Conservation (phyloP, 2,113 vertebrate species). For the Himantopus leucocephalus region DNA sequence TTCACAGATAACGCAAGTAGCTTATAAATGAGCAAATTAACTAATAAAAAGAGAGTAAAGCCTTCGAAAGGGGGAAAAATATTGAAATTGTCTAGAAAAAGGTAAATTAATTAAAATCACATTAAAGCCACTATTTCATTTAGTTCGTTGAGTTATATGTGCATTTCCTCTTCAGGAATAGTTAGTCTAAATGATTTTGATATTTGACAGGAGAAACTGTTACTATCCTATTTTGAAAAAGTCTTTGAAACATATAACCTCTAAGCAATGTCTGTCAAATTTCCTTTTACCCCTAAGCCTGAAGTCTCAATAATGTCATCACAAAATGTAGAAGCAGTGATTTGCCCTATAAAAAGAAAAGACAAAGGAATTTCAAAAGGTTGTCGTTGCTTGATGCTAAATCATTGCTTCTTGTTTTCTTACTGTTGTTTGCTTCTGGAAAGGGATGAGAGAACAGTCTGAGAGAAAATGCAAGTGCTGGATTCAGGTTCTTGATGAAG, state of each 20-base stretch:
- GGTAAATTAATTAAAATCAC: neutral
- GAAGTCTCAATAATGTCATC: neutral
- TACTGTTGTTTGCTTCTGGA: neutral
- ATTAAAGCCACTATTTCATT: neutral
- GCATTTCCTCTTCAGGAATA: neutral
- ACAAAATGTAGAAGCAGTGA: neutral
- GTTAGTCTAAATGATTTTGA: neutral
- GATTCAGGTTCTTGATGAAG: neutral
- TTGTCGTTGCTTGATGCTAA: neutral
- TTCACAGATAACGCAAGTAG: neutral
- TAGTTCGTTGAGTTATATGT: neutral
- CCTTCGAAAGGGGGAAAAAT: neutral
- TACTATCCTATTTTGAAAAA: neutral
- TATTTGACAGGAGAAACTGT: neutral
- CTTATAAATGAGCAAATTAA: neutral
- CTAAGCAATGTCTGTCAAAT: neutral
- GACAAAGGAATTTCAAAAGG: neutral
- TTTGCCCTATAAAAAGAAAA: neutral
- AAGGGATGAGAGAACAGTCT: neutral
- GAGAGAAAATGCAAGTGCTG: neutral
- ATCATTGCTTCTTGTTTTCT: neutral
- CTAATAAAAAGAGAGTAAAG: neutral
- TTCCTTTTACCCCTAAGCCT: neutral
- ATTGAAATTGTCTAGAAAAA: neutral
- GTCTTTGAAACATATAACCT: neutral